Conservation (phyloP, 2,797 vertebrate species). For the Nyctalus aviator region DNA sequence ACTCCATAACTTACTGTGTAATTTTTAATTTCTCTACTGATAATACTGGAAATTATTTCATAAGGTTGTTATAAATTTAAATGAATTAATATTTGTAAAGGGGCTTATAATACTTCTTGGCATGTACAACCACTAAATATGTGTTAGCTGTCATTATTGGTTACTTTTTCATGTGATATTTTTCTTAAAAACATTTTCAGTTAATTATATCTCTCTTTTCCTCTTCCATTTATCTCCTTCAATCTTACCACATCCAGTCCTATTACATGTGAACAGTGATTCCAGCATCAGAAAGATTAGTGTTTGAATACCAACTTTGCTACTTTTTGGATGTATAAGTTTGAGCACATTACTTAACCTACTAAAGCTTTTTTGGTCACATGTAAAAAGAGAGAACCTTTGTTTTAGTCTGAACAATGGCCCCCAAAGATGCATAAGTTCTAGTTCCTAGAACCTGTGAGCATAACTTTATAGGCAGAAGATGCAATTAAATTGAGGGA, state of each 20-base stretch:
- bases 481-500: neutral
- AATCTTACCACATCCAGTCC: neutral
- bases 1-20: neutral
- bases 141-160: neutral
- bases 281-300: neutral
- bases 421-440: neutral
- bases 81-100: neutral
- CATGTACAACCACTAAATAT: neutral
- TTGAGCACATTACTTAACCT: neutral
- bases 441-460: neutral
- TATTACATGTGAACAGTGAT: neutral
- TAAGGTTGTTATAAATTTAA: neutral
- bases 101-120: neutral
- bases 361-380: neutral
- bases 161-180: neutral
- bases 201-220: neutral
- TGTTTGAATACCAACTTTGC: neutral
- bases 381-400: neutral
- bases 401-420: neutral
- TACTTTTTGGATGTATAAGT: neutral
- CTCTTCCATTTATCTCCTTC: neutral
- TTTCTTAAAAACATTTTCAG: constrained; percentile 3
- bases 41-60: neutral
- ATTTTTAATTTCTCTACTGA: neutral
- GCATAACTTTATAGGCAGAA: neutral